Conservation (phyloP, 1,140 invertebrate species). For the Zaprionus africanus region DNA sequence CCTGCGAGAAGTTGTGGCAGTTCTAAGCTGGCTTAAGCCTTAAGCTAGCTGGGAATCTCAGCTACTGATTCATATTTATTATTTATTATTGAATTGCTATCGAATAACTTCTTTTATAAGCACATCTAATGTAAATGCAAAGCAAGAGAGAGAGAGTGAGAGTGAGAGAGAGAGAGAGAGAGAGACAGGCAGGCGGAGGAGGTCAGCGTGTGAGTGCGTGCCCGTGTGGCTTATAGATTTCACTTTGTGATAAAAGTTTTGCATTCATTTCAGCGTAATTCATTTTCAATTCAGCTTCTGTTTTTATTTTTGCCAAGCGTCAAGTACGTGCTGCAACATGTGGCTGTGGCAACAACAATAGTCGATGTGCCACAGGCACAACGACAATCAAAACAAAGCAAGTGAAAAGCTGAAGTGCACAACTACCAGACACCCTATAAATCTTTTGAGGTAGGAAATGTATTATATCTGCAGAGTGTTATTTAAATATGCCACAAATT, state of each 20-base stretch:
- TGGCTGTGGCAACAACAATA: slow-evolving; percentile 48
- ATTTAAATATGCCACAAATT: not conserved
- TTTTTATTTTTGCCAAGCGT: slow-evolving; percentile 44
- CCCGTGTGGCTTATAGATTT: slow-evolving; percentile 64
- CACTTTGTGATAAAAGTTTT: slow-evolving; percentile 65
- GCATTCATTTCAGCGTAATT: slow-evolving; percentile 71
- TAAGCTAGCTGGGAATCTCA: not conserved
- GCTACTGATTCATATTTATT: not conserved
- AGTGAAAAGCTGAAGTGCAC: not conserved
- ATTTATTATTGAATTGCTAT: not conserved
- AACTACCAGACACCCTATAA: slow-evolving; percentile 10
- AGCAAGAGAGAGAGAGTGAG: not conserved
- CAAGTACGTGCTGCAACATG: slow-evolving; percentile 69
- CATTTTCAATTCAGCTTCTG: slow-evolving; percentile 73
- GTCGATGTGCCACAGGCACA: slow-evolving; percentile 20
- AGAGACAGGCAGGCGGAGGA: not conserved
- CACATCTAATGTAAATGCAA: slow-evolving; percentile 22
- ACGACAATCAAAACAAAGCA: not conserved
- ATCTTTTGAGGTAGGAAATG: not conserved
- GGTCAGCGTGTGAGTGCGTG: slow-evolving; percentile 28
- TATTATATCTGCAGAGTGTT: not conserved
- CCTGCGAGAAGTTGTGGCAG: not conserved
- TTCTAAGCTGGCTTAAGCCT: not conserved
- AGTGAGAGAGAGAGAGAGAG: not conserved
- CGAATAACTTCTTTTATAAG: slow-evolving; percentile 30